Evolutionary conservation across 2,113 vertebrate genomes (phyloP), one percentile per base, ranked within the genome.

Genomic region (Limanda limanda): DNA sequence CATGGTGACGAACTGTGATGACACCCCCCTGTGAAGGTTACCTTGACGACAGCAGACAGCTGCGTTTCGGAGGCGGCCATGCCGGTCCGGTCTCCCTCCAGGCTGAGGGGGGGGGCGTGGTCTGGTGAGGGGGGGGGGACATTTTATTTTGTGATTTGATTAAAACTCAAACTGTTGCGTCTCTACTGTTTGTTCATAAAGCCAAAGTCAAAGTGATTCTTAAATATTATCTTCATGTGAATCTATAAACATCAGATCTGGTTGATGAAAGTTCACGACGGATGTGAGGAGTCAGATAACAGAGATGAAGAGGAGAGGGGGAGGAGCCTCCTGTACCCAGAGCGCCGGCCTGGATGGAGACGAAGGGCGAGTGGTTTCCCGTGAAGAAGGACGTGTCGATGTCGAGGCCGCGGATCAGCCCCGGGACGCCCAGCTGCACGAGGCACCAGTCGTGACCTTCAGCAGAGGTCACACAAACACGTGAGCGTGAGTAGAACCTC

Each of bases 381-480:
- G 89, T 92, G 84, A 95, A 95, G 88, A 94, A 94, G 24, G 89
- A 95, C 0, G 95, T 94, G 75, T 97, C 95, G 13, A 94, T 91
- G 0, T 95, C 94, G 1, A 95, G 65, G 55, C 91, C 94, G 3
- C 85, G 64, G 67, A 95, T 86, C 45, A 80, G 24, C 0, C 93
- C 95, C 0, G 92, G 74, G 0, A 95, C 78, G 3, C 94, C 94
- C 74, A 96, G 81, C 54, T 92, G 88, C 52, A 93, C 71, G 52
- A 96, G 31, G 58, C 94, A 95, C 94, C 92, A 89, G 72, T 95
- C 94, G 0, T 93, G 84, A 71, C 95, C 96, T 94, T 51, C 12
- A 60, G 74, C 25, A 51, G 13, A 10, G 3, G 13, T 17, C 45
- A 47, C n/a, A 47, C 45, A 47, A 47, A n/a, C n/a, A n/a, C n/a